Conservation (phyloP, 2,113 vertebrate genomes). For the Mobula birostris region DNA sequence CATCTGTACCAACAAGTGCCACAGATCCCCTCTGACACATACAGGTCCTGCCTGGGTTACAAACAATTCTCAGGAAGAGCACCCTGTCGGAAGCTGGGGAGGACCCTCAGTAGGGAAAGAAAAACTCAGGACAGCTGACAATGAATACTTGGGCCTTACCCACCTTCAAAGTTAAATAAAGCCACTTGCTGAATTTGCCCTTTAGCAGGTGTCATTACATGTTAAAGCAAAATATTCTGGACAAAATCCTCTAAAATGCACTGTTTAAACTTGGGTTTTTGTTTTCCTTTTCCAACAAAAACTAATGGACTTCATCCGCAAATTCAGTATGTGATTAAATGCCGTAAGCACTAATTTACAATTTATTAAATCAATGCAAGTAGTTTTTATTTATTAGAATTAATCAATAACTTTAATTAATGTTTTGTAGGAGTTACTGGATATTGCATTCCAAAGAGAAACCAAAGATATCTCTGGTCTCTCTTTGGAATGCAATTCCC, state of each 20-base stretch:
- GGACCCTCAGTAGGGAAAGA: neutral
- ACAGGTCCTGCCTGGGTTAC: too few relatives aligned
- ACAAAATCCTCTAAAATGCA: neutral
- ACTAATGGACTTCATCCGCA: neutral
- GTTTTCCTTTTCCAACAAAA: neutral
- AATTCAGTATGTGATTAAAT: neutral
- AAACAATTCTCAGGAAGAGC: too few relatives aligned
- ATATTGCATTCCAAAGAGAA: neutral
- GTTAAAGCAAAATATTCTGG: neutral
- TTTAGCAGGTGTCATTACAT: neutral
- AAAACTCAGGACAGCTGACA: neutral
- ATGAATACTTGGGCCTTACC: neutral
- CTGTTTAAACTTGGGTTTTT: neutral
- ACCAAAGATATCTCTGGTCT: conserved; percentile 4
- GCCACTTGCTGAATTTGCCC: neutral
- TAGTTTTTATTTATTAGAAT: neutral
- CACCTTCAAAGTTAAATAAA: neutral
- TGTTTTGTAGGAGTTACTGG: neutral
- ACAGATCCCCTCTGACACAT: neutral
- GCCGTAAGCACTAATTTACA: neutral
- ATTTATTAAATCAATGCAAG: neutral
- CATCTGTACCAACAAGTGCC: neutral
- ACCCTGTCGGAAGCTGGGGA: too few relatives aligned
- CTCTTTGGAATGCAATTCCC: conserved; percentile 9
- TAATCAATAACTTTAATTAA: neutral